phyloP scores from a whole-genome alignment of 1,140 invertebrate genomes.

The Eupristina koningsbergeri region DNA sequence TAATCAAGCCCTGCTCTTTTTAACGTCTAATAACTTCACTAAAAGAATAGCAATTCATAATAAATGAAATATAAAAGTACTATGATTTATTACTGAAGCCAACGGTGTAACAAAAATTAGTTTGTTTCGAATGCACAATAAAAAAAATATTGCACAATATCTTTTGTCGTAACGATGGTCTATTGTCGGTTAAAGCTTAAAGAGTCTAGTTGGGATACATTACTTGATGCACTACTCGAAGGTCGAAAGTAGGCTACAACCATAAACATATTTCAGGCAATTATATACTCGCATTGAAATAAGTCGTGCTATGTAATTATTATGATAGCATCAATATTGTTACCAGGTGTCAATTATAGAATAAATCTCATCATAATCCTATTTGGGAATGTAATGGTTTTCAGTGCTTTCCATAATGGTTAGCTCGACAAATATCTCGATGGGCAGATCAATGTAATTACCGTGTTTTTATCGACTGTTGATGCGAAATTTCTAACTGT shows the following conservation, averaged over 20 bases:
- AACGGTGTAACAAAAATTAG: constrained; percentile 11
- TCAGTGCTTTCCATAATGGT: not conserved
- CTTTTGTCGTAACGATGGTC: constrained; percentile 38
- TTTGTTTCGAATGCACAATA: constrained; percentile 17
- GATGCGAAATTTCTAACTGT: constrained; percentile 15
- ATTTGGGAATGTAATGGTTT: constrained; percentile 56
- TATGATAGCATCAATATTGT: constrained; percentile 63
- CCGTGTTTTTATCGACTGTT: constrained; percentile 17
- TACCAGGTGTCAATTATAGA: constrained; percentile 61
- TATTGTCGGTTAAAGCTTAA: constrained; percentile 14
- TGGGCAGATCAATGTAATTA: constrained; percentile 3
- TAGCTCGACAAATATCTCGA: not conserved
- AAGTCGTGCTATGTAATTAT: constrained; percentile 62
- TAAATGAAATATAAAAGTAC: constrained; percentile 11
- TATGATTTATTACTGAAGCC: not conserved
- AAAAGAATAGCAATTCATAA: not conserved
- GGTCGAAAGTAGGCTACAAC: constrained; percentile 42
- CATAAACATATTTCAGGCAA: constrained; percentile 47
- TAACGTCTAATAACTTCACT: not conserved
- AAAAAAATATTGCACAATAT: constrained; percentile 15
- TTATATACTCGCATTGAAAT: constrained; percentile 57
- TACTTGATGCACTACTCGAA: not conserved
- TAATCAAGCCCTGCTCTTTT: not conserved
- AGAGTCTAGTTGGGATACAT: not conserved
- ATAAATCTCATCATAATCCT: constrained; percentile 53